These are phyloP conservation scores for Aricia agestis DNA, from an alignment of 1,140 invertebrate genomes.

Conservation along the genomic window DNA sequence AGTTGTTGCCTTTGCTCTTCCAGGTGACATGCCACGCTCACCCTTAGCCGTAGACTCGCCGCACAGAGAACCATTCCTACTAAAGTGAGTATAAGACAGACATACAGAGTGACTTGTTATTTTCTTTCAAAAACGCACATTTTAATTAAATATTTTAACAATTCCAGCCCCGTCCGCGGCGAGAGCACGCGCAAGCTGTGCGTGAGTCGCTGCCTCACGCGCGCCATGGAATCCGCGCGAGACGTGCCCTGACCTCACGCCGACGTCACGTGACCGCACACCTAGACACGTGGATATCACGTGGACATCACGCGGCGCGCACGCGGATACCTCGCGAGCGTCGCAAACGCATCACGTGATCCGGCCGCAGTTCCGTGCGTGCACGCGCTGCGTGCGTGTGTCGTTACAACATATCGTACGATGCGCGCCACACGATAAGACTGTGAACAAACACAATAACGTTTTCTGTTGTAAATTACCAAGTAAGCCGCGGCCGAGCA, in stretches of 20 bases:
- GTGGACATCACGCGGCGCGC: neutral
- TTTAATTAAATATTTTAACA: neutral
- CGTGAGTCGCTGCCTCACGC: slow-evolving; percentile 23
- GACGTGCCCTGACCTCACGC: slow-evolving; percentile 41
- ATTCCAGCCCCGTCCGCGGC: neutral
- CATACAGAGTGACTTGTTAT: too few relatives aligned
- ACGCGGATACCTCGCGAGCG: neutral
- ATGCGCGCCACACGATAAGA: slow-evolving; percentile 1
- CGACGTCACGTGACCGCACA: slow-evolving; percentile 16
- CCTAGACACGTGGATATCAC: neutral
- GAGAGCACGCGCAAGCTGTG: slow-evolving; percentile 5
- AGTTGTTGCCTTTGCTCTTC: neutral
- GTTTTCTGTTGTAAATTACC: neutral
- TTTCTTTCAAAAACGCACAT: neutral
- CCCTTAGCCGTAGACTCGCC: slow-evolving; percentile 8
- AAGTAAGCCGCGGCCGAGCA: slow-evolving; percentile 3
- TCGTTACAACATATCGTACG: neutral
- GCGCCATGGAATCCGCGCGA: slow-evolving; percentile 19
- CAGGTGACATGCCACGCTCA: slow-evolving; percentile 6
- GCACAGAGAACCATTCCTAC: neutral
- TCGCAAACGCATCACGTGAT: neutral
- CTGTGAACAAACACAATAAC: slow-evolving; percentile 1
- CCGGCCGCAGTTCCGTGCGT: neutral
- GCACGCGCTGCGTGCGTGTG: neutral
- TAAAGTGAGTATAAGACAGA: neutral